Base-by-base conservation (phyloP, 2,113 vertebrate genomes). In the Leptobrachium leishanense region DNA sequence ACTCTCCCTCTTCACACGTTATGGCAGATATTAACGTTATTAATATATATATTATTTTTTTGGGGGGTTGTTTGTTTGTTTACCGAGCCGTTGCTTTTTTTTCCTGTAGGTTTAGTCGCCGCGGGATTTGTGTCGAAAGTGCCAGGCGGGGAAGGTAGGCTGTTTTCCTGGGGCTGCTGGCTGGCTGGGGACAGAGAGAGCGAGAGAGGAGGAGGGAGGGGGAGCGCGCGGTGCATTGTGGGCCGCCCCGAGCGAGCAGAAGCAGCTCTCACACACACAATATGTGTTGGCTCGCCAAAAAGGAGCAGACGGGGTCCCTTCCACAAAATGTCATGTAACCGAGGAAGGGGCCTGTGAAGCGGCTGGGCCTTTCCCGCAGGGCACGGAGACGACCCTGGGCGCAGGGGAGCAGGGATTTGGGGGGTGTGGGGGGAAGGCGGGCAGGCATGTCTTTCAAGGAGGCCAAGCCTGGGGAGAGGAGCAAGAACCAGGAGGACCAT, bases 201-300 rank as follows among this genome's bases (percentile, higher is more conserved):
- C 46, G 67, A 65, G 77, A 10, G 73, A 59, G 53, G 77, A 10
- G 73, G 57, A 69, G 44, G 68, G 43, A 66, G 43, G 55, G 11
- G 44, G 76, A 72, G 55, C 43, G 43, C 59, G 75, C 93, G 94
- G 95, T 96, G 97, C 94, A 97, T 98, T 98, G 96, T 98, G 94
- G 96, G 95, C 96, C 88, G 91, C 94, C 93, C 90, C 92, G 92
- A 92, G 92, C 90, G 89, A 93, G 89, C 89, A 90, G 92, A 93
- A 91, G 90, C 93, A 20, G 67, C 69, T 55, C 59, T 42, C 72
- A 75, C 86, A 84, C 87, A 94, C 94, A 95, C 94, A 95, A 94
- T 95, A 95, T 96, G 95, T 95, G 95, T 91, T 94, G 94, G 94
- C 95, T 95, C 92, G 92, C 93, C 89, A 88, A 93, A 92, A 93